Base-by-base conservation (phyloP, 2,113 vertebrate genomes). In the Oryzias woworae region DNA sequence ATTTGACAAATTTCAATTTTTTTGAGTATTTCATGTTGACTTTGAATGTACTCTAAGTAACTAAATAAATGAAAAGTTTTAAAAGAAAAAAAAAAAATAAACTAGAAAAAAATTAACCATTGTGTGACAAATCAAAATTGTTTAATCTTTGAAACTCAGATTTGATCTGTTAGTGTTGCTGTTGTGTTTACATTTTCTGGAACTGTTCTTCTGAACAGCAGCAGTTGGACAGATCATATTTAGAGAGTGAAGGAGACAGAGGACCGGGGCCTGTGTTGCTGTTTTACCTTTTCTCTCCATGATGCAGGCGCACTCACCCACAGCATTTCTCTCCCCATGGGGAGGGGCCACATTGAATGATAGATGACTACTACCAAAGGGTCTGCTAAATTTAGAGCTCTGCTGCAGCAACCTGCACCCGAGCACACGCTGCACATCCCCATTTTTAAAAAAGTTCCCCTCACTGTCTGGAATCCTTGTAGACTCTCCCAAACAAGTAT, bases 331-430 rank as follows among this genome's bases (percentile, higher is more conserved):
- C 64, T 47, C 67, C 75, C 82, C 70, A 58, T 63, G 82, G 78
- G 36, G 78, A 80, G 71, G 73, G 55, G 67, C 66, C 47, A 24
- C 65, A 66, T 71, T 87, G 79, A 88, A 88, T 87, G 83, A 88
- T 87, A 87, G 83, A 88, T 87, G 87, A 83, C 72, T 88, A 53
- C 26, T 24, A 58, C 81, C 72, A 78, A 88, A 81, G 75, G 81
- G 77, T 45, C 36, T 0, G 46, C 85, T 87, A 88, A 85, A 87
- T 88, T 80, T 87, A 88, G 87, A 85, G 73, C 77, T 45, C 59
- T 52, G 59, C 71, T 78, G 63, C 74, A 77, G 52, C 77, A 62
- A 20, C 26, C 26, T 43, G 47, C 53, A 61, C 58, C 58, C 55
- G 56, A 53, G 36, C 48, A 46, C 49, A 60, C 24, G 17, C 43